Base-by-base conservation (phyloP, 2,113 vertebrate genomes). In the Dendrocopos noguchii region DNA sequence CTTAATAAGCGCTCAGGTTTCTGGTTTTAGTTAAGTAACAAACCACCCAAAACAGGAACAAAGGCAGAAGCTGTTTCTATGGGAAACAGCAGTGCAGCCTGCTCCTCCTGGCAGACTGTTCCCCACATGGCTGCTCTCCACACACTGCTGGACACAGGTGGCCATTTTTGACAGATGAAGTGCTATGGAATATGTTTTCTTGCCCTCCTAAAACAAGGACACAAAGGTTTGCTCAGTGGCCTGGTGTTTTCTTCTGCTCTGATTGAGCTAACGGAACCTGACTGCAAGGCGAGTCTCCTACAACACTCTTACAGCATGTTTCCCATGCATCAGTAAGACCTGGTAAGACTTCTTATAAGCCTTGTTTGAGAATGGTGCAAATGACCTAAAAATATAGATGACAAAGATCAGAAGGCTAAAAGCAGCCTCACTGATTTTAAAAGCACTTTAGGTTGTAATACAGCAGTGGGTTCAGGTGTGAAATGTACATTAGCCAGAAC, bases 381-480 rank as follows among this genome's bases (percentile, higher is more conserved):
- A 80, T 8, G 3, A 11, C 34, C 46, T 55, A 34, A 61, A 90
- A 78, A 60, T 19, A 46, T 1, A 15, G 18, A 61, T 28, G 10
- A 60, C 15, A 20, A 3, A 0, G 4, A 25, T 63, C 0, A 47
- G 25, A 83, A 72, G 27, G 6, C 4, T 50, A 46, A 79, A 72
- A 76, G 7, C 3, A 79, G 28, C 1, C 1, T 36, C 75, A 8
- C 8, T 33, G 28, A 47, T 75, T 92, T 76, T 29, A 61, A 72
- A 92, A 81, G 33, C 3, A 9, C n/a, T 73, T 55, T 16, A 28
- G 19, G 29, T 29, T 61, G 17, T 4, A 68, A 71, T 2, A 9
- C 0, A 1, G 11, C 44, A 47, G 57, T 4, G 34, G 79, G 34
- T 55, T 77, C 59, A 75, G 33, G 14, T 71, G 20, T 61, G 64